Conservation (phyloP, 2,113 vertebrate genomes). For the Poeciliopsis retropinna region DNA sequence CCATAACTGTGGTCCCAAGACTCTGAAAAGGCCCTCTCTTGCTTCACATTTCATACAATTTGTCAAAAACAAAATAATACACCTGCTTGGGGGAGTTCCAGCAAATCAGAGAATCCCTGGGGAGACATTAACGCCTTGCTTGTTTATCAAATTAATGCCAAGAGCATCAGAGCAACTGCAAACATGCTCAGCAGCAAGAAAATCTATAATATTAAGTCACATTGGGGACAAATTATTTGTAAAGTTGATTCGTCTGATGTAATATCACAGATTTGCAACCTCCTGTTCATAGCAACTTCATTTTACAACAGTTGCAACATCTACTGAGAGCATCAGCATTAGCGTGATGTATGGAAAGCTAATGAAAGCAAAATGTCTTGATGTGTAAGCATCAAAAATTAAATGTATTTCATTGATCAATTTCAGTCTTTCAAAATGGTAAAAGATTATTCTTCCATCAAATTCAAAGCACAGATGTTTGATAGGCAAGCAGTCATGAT, state of each 20-base stretch:
- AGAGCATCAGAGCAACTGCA: conserved; percentile 17
- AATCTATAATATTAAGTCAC: background rate
- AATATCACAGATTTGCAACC: background rate
- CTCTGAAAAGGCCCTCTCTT: conserved; percentile 4
- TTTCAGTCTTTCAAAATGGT: background rate
- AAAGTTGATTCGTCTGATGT: background rate
- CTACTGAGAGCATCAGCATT: background rate
- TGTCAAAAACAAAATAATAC: background rate
- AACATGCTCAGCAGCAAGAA: background rate
- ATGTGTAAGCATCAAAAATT: background rate
- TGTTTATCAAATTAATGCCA: conserved; percentile 36
- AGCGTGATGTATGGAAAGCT: background rate
- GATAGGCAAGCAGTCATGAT: too few species aligned
- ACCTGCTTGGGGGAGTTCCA: conserved; percentile 7
- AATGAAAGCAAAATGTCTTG: background rate
- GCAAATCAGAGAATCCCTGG: conserved; percentile 17
- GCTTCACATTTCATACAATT: background rate
- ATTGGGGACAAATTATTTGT: background rate
- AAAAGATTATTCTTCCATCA: too few species aligned
- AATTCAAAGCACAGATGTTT: background rate
- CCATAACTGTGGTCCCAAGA: background rate
- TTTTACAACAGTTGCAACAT: background rate
- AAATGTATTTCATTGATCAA: too few species aligned
- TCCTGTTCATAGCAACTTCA: background rate
- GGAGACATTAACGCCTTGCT: conserved; percentile 13